A percentile compares a stretch with the other conserved stretches of the same genome.
These are phyloP conservation scores for Diprion similis DNA, from an alignment of 1,140 invertebrate genomes.

Conservation along the genomic window DNA sequence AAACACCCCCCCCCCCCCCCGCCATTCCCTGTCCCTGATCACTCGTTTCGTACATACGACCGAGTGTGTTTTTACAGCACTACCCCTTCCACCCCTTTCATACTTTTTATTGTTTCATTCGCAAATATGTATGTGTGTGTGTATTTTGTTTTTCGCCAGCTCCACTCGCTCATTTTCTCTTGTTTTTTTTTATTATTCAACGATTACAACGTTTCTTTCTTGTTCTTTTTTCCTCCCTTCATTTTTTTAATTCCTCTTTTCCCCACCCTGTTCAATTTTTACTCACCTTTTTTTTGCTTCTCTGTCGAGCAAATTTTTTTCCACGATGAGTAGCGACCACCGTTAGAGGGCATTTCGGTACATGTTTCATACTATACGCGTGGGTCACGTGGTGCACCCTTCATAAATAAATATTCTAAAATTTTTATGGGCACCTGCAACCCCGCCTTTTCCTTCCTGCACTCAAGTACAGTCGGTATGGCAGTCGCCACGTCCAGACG, in stretches of 20 bases:
- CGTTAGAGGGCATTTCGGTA: too few relatives aligned
- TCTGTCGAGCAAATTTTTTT: background rate
- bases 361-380: too few relatives aligned
- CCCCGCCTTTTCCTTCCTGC: background rate
- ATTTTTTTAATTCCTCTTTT: too few relatives aligned
- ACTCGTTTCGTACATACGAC: constrained; percentile 15
- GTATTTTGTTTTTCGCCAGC: too few relatives aligned
- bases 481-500: background rate
- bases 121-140: constrained; percentile 6
- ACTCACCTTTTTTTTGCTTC: background rate
- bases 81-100: background rate
- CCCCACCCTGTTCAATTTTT: background rate
- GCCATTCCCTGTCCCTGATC: background rate
- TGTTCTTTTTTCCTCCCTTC: too few relatives aligned
- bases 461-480: background rate
- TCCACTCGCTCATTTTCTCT: too few relatives aligned
- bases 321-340: too few relatives aligned
- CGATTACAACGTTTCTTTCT: too few relatives aligned
- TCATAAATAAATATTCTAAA: background rate
- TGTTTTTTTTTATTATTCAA: too few relatives aligned
- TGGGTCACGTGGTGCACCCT: background rate
- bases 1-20: background rate
- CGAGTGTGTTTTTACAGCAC: constrained; percentile 10
- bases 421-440: background rate
- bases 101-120: constrained; percentile 9